These are phyloP conservation scores for Argya squamiceps DNA, from an alignment of 2,797 vertebrate species.

Conservation along the genomic window DNA sequence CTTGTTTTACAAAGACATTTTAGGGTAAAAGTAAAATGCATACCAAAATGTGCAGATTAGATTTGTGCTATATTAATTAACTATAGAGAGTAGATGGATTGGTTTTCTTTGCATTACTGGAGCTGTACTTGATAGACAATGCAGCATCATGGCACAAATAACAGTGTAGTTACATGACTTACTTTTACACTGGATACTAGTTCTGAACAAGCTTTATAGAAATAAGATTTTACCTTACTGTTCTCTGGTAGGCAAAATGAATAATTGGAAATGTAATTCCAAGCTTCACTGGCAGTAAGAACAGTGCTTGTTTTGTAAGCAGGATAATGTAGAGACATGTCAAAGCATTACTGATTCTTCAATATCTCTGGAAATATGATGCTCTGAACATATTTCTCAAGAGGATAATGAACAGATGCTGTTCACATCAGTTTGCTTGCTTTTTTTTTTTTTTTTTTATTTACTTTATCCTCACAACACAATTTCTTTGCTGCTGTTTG, in stretches of 20 bases:
- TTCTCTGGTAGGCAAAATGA: not conserved
- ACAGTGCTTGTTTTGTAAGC: not conserved
- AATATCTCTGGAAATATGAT: not conserved
- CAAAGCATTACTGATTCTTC: slow-evolving; percentile 42
- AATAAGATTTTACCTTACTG: not conserved
- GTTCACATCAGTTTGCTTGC: not conserved
- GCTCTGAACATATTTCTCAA: not conserved
- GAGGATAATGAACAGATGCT: not conserved
- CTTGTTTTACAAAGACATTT: not conserved
- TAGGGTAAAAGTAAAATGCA: not conserved
- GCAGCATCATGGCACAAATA: not conserved
- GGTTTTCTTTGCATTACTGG: not conserved
- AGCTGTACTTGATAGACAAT: not conserved
- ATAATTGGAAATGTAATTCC: slow-evolving; percentile 18
- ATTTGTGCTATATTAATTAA: not conserved
- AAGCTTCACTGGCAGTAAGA: not conserved
- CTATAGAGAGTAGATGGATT: not conserved
- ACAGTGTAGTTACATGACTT: not conserved
- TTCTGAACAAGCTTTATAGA: not conserved
- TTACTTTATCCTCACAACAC: not conserved
- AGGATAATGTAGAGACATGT: not conserved
- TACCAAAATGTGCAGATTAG: not conserved
- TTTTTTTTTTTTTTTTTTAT: not conserved
- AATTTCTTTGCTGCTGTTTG: not conserved
- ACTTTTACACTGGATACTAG: not conserved